Percentiles rank a stretch among this genome's conserved stretches.
Conservation (phyloP, 2,113 vertebrate species). For the Tenrec ecaudatus region DNA sequence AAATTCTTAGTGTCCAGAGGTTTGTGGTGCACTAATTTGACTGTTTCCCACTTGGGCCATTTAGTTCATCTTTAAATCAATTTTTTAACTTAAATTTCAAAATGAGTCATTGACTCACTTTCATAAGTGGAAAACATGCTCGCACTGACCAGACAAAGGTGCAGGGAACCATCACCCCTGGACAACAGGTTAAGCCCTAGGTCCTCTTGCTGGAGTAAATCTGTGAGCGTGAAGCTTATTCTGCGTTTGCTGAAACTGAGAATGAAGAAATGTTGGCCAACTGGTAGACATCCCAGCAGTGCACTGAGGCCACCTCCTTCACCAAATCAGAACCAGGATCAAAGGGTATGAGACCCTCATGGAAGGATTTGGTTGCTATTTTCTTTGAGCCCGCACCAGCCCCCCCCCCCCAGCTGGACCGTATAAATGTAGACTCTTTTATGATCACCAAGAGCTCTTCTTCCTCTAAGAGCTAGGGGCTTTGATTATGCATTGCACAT, state of each 20-base stretch:
- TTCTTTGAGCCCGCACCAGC: background rate
- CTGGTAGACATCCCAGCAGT: background rate
- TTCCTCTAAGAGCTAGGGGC: background rate
- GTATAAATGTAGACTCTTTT: background rate
- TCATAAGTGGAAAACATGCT: conserved; percentile 7
- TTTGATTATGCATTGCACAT: conserved; percentile 22
- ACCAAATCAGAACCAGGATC: background rate
- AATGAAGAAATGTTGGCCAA: background rate
- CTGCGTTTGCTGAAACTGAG: conserved; percentile 15
- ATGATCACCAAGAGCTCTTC: background rate
- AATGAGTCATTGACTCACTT: background rate
- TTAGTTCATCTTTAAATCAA: background rate
- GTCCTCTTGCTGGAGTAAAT: conserved; percentile 8
- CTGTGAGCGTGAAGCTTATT: conserved; percentile 28
- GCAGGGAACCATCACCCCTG: background rate
- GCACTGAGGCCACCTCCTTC: background rate
- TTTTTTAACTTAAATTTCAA: conserved; percentile 33
- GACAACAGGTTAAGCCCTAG: background rate
- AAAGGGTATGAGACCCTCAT: background rate
- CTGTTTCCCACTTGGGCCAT: background rate
- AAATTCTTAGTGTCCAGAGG: conserved; percentile 90
- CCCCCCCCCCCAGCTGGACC: background rate
- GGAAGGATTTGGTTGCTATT: background rate
- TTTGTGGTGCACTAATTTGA: background rate
- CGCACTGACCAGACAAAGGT: background rate